These are phyloP conservation scores for Falco columbarius DNA, from an alignment of 2,797 vertebrate species.

Conservation along the genomic window DNA sequence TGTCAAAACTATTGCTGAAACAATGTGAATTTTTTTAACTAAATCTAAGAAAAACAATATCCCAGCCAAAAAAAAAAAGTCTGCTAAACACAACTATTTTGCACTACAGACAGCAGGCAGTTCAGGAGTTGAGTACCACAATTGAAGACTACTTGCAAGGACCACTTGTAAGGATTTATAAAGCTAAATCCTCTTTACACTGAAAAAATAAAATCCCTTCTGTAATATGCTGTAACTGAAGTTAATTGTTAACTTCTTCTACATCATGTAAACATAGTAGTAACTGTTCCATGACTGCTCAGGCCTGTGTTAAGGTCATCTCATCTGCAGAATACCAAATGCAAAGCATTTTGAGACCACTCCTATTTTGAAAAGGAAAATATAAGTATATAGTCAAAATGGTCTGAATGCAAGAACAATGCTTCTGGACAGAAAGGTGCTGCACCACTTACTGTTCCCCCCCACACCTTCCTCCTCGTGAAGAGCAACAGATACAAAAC, in stretches of 20 bases:
- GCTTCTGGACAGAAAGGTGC: not conserved
- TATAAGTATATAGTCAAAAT: fast-evolving
- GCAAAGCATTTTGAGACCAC: not conserved
- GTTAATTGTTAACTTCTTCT: slow-evolving; percentile 3
- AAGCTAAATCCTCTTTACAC: not conserved
- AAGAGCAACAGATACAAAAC: not conserved
- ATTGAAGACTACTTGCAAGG: not conserved
- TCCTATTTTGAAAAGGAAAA: not conserved
- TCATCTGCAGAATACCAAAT: not conserved
- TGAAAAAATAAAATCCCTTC: not conserved
- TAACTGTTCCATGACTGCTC: not conserved
- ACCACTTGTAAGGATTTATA: not conserved
- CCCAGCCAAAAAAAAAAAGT: not conserved
- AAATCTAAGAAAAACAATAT: not conserved
- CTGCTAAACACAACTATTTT: not conserved
- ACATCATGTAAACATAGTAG: not conserved
- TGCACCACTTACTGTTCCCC: not conserved
- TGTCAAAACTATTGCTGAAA: not conserved
- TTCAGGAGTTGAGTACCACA: not conserved
- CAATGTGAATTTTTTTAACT: not conserved
- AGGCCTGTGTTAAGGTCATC: not conserved
- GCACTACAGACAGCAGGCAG: not conserved
- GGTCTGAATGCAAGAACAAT: not conserved
- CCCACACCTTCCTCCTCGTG: not conserved
- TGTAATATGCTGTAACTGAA: not conserved